Conservation (phyloP, 1,140 invertebrate species). For the Lethocerus indicus region DNA sequence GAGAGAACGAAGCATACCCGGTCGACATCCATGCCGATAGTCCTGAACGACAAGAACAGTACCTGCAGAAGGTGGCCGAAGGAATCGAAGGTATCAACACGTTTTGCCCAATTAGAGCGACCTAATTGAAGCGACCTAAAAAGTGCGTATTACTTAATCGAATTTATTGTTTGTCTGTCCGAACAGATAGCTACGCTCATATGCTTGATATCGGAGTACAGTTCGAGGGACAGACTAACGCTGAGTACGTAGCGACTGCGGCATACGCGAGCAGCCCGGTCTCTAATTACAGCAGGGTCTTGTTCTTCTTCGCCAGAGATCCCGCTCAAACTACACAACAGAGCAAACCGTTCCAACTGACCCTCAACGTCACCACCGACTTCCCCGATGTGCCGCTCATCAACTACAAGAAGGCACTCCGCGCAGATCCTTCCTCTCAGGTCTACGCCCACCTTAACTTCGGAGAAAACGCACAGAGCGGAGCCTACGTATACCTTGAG, state of each 20-base stretch:
- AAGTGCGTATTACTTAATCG: not conserved
- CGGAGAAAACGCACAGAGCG: conserved; percentile 22
- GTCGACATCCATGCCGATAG: conserved; percentile 23
- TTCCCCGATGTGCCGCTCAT: conserved; percentile 27
- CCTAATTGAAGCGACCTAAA: not conserved
- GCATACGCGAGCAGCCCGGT: conserved; percentile 32
- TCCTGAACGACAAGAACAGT: conserved; percentile 27
- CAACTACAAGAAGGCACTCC: conserved; percentile 30
- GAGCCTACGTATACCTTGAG: conserved; percentile 14
- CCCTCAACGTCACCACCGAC: not conserved
- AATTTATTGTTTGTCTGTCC: not conserved
- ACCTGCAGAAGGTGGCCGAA: conserved; percentile 27
- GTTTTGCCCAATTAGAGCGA: not conserved
- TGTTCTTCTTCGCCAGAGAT: conserved; percentile 25
- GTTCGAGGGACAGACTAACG: conserved; percentile 29
- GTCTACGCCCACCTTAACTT: conserved; percentile 29
- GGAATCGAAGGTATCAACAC: conserved; percentile 24
- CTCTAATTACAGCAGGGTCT: conserved; percentile 29
- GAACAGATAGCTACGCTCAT: conserved; percentile 23
- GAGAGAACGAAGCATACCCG: too few relatives aligned
- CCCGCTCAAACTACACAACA: conserved; percentile 18
- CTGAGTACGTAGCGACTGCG: conserved; percentile 27
- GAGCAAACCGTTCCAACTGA: conserved; percentile 4
- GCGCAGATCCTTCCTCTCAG: conserved; percentile 27
- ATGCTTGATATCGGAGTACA: conserved; percentile 31